Evolutionary conservation across 2,797 vertebrate species (phyloP).

Genomic region (Brachyalestes nurse): DNA sequence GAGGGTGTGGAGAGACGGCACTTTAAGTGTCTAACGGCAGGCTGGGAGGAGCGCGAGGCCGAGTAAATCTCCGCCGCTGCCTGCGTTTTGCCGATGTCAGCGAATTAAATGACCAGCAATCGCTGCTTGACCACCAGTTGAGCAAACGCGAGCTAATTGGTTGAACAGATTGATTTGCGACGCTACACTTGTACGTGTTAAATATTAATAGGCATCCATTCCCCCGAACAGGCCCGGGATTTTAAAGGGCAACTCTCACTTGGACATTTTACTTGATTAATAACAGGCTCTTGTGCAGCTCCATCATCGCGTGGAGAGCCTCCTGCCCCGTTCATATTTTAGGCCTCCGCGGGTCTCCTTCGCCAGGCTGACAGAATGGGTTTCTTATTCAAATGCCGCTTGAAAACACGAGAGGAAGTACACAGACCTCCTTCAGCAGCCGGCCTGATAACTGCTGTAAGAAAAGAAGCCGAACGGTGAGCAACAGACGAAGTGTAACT

Average conservation of each 20-base stretch:
- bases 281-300: conserved; percentile 62
- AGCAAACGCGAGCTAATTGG: conserved; percentile 80
- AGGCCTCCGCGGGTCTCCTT: background rate
- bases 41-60: background rate
- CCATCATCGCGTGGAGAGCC: conserved; percentile 64
- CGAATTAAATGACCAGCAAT: conserved; percentile 66
- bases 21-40: background rate
- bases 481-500: background rate
- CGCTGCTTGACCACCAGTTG: conserved; percentile 72
- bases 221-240: conserved; percentile 68
- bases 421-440: background rate
- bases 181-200: conserved; percentile 76
- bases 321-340: conserved; percentile 45
- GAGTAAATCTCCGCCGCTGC: conserved; percentile 8
- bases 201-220: conserved; percentile 78
- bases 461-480: background rate
- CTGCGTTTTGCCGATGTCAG: conserved; percentile 55
- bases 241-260: conserved; percentile 77
- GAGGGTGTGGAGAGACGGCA: background rate
- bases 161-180: conserved; percentile 77
- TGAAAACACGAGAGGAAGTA: background rate
- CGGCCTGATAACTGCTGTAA: background rate
- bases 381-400: conserved; percentile 1
- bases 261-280: conserved; percentile 78
- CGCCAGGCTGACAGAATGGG: background rate